Base-by-base conservation (phyloP, 2,888 invertebrate species). In the Trachelus stipa region DNA sequence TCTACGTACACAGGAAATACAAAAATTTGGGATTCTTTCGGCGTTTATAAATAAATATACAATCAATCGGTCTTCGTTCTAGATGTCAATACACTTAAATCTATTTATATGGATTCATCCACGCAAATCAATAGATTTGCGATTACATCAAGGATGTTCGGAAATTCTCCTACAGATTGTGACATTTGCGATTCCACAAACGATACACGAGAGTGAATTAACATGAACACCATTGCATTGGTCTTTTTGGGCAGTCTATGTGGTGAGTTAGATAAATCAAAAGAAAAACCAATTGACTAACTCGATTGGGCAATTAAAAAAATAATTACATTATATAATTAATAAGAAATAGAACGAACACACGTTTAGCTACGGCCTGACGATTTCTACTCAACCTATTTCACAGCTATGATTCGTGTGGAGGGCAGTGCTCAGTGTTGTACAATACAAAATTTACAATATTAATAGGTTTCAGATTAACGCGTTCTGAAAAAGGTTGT, bases 351-450 rank as follows among this genome's bases (percentile, higher is more conserved):
- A 37, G 37, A 73, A 79, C 56, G 68, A 79, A 80, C 79, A 76
- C 76, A 79, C 73, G 79, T 34, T 76, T 34, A 56, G 11, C 34
- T 76, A 78, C 79, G 76, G 37, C 68, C 23, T 76, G 78, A 79
- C 73, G 77, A 83, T 80, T 34, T 73, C 35, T 34, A 79, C 79
- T 83, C 83, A 85, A 83, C 83, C 87, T 86, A 86, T 83, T 87
- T 87, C 88, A 87, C 85, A 86, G 86, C 87, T 83, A 82, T 88
- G 83, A 83, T 85, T 86, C 83, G 86, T 23, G 40, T 88, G 88
- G 88, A 89, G 89, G 89, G 89, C 89, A 89, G 89, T 89, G 89
- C 87, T 89, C 83, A 56, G 85, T 86, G 79, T 85, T 83, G 83
- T 83, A 82, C 73, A 75, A 81, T 83, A 81, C 83, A 83, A 56